A percentile compares a stretch with the other conserved stretches of the same genome.
phyloP scores from a whole-genome alignment of 2,113 vertebrate genomes.

The Australoheros scitulus region DNA sequence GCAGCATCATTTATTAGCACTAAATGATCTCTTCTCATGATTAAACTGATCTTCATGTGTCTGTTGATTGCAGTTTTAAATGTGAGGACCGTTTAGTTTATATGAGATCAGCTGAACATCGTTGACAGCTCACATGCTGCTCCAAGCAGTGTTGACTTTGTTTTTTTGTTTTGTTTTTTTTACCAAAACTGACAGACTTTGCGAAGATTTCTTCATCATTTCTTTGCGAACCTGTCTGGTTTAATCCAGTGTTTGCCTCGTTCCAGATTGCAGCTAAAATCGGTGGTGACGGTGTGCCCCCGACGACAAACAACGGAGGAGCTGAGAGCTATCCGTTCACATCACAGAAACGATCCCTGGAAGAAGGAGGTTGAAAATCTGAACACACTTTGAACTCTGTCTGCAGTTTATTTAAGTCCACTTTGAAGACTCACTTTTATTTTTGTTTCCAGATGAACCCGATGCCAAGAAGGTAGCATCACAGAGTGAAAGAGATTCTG shows the following conservation, averaged over 20 bases:
- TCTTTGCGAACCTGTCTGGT: neutral
- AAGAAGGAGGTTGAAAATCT: conserved; percentile 86
- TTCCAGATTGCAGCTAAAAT: conserved; percentile 94
- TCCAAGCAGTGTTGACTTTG: neutral
- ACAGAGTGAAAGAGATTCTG: conserved; percentile 87
- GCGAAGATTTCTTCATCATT: neutral
- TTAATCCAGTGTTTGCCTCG: neutral
- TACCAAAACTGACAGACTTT: neutral
- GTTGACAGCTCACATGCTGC: neutral
- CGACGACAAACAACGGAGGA: conserved; percentile 88
- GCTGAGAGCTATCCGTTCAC: conserved; percentile 85
- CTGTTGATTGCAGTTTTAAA: neutral
- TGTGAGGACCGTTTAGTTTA: neutral
- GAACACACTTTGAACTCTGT: neutral
- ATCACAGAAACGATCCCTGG: conserved; percentile 90
- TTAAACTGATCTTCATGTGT: neutral
- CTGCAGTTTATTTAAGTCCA: neutral
- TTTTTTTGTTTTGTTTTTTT: neutral
- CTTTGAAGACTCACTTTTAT: neutral
- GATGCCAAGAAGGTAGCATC: conserved; percentile 94
- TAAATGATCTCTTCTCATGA: neutral
- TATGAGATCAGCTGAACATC: neutral
- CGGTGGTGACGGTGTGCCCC: conserved; percentile 85
- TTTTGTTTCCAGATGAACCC: conserved; percentile 85
- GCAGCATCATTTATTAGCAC: neutral